phyloP scores from a whole-genome alignment of 1,140 invertebrate genomes.

The Drosophila sechellia region DNA sequence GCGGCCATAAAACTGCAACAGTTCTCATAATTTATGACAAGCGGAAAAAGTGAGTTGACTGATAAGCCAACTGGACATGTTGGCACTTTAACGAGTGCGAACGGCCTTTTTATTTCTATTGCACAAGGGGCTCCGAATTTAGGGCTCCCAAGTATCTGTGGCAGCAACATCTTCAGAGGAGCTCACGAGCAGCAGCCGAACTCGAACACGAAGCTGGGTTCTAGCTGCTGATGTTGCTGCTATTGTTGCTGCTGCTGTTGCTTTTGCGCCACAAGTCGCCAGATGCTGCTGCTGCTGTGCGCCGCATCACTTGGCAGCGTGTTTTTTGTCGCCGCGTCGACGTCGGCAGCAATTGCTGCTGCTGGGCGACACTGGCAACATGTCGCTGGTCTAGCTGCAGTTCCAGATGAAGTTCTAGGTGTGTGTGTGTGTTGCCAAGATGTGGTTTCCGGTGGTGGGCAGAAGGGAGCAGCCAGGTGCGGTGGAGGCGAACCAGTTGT shows the following conservation, averaged over 20 bases:
- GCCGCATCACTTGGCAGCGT: conserved; percentile 80
- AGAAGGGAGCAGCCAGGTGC: neutral
- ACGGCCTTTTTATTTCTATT: conserved; percentile 14
- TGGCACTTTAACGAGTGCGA: conserved; percentile 39
- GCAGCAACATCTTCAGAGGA: conserved; percentile 54
- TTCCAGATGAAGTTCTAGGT: neutral
- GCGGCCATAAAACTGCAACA: conserved; percentile 52
- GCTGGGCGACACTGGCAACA: conserved; percentile 59
- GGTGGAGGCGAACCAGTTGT: conserved; percentile 20
- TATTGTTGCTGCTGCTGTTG: conserved; percentile 14
- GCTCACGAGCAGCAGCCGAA: conserved; percentile 60
- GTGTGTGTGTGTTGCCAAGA: conserved; percentile 46
- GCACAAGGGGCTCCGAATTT: conserved; percentile 8
- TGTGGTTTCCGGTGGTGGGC: neutral
- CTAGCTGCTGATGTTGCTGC: conserved; percentile 32
- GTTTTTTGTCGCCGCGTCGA: conserved; percentile 79
- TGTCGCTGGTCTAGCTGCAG: conserved; percentile 36
- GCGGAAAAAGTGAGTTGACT: conserved; percentile 58
- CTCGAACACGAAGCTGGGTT: conserved; percentile 47
- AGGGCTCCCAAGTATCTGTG: conserved; percentile 27
- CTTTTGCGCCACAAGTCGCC: conserved; percentile 60
- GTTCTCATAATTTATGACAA: conserved; percentile 74
- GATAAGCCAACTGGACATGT: conserved; percentile 64
- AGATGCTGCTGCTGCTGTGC: conserved; percentile 56
- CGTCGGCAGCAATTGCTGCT: conserved; percentile 67